Evolutionary conservation across 2,113 vertebrate genomes (phyloP).

Genomic region (Diadophis punctatus): DNA sequence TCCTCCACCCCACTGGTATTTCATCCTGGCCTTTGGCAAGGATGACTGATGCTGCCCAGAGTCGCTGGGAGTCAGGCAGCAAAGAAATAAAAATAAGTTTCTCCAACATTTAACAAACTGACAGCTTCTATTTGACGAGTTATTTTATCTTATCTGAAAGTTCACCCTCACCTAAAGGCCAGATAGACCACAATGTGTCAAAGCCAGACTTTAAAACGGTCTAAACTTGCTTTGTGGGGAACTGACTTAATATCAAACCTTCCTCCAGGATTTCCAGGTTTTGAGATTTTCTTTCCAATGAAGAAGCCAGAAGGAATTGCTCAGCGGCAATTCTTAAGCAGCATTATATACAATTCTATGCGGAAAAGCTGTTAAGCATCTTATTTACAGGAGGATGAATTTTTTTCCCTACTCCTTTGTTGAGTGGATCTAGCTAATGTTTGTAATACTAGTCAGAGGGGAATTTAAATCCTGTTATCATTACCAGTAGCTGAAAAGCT

Average conservation of each 20-base stretch:
- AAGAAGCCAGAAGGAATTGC: not conserved
- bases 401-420: not conserved
- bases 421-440: not conserved
- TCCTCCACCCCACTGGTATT: not conserved
- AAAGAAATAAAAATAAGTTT: not conserved
- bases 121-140: not conserved
- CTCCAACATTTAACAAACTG: not conserved
- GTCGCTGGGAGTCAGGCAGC: not conserved
- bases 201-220: not conserved
- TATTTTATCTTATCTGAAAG: not conserved
- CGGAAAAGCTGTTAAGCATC: not conserved
- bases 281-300: not conserved
- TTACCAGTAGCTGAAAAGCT: not conserved
- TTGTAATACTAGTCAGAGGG: not conserved
- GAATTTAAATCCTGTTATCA: not conserved
- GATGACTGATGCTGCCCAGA: not conserved
- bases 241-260: not conserved
- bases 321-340: not conserved
- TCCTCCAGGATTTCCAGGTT: not conserved
- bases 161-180: not conserved
- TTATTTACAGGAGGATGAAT: not conserved
- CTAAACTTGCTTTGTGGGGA: not conserved
- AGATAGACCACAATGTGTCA: not conserved
- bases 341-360: not conserved
- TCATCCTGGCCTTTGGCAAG: not conserved